phyloP scores from a whole-genome alignment of 35 echinoderm and acorn worm genomes.

The Apostichopus japonicus region DNA sequence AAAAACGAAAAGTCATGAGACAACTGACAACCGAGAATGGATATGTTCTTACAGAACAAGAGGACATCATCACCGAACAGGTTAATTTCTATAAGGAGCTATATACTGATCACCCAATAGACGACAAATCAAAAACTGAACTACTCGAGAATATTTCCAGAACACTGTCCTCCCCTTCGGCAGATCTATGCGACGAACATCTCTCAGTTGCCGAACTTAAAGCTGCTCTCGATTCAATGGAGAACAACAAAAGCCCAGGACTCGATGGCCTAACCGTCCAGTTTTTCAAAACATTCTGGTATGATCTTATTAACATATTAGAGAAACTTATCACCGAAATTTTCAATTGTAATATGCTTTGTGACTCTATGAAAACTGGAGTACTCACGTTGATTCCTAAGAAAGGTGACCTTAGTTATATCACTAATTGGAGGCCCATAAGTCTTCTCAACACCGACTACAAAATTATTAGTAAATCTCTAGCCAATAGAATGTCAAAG shows the following conservation, averaged over 20 bases:
- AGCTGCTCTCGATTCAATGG: background rate
- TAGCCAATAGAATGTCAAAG: background rate
- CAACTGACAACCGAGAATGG: constrained; percentile 8
- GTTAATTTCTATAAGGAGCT: constrained; percentile 1
- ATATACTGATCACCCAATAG: background rate
- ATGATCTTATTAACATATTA: background rate
- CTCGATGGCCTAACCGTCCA: constrained; percentile 28
- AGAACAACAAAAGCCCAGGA: constrained; percentile 46
- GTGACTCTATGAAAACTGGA: constrained; percentile 6
- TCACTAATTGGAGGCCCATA: constrained; percentile 29
- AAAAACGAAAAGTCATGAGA: constrained; percentile 18
- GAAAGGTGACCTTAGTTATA: background rate
- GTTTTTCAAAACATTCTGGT: constrained; percentile 46
- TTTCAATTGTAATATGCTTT: background rate
- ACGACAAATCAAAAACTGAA: background rate
- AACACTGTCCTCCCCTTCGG: background rate
- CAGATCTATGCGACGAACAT: background rate
- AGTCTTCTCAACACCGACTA: constrained; percentile 27
- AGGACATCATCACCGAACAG: background rate
- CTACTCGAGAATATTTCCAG: background rate
- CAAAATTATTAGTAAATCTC: constrained; percentile 6
- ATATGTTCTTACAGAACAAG: background rate
- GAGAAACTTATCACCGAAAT: background rate
- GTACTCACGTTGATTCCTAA: background rate
- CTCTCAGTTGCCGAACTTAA: background rate